A percentile compares a stretch with the other conserved stretches of the same genome.
Evolutionary conservation across 2,888 invertebrate species (phyloP).

Genomic region (Ametastegia equiseti): DNA sequence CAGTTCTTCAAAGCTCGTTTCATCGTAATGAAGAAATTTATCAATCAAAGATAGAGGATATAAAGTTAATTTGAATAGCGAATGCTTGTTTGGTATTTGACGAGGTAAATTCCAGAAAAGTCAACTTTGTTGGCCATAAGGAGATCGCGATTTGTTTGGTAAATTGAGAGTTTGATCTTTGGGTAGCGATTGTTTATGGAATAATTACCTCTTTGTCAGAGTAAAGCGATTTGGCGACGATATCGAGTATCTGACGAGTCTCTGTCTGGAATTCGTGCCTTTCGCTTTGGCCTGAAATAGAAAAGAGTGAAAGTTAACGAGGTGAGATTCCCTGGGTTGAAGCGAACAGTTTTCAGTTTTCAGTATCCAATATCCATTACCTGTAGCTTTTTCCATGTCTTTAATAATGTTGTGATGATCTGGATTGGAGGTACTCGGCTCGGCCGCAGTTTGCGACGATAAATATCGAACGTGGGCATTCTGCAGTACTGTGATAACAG

Average conservation of each 20-base stretch:
- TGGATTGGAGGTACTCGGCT: conserved; percentile 66
- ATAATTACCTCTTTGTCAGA: conserved; percentile 93
- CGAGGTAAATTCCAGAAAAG: no score
- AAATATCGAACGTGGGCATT: conserved; percentile 58
- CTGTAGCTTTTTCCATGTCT: conserved; percentile 80
- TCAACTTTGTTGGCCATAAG: background rate
- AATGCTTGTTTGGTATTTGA: no score
- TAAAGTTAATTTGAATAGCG: no score
- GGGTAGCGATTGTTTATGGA: background rate
- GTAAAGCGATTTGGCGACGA: conserved; percentile 97
- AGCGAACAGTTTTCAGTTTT: background rate
- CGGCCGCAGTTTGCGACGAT: conserved; percentile 71
- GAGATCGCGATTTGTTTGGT: background rate
- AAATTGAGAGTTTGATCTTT: background rate
- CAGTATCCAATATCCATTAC: conserved; percentile 69
- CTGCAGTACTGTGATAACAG: conserved; percentile 52
- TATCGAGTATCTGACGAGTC: conserved; percentile 95
- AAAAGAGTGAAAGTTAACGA: conserved; percentile 56
- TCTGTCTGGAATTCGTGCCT: conserved; percentile 98
- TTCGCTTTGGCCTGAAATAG: conserved; percentile 79
- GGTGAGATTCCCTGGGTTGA: background rate
- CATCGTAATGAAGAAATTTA: no score
- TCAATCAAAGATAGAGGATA: no score
- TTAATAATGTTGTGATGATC: conserved; percentile 81
- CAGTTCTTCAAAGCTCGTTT: no score